Base-by-base conservation (phyloP, 2,797 vertebrate genomes). In the Centropyge bicolor region DNA sequence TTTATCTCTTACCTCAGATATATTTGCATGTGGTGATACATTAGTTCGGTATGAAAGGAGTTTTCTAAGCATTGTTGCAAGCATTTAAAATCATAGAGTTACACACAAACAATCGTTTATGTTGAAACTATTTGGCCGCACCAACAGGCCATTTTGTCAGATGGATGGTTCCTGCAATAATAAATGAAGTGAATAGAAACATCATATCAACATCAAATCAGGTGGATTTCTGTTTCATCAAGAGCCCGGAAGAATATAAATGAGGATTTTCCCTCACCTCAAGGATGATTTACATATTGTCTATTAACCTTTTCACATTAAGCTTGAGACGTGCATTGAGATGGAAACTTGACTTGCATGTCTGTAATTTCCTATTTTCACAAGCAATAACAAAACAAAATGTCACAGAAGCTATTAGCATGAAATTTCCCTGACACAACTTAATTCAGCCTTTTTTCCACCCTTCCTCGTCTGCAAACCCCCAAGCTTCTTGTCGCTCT, bases 251-350 rank as follows among this genome's bases (percentile, higher is more conserved):
- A 51, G 89, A 89, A 92, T 89, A 81, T 83, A 74, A 91, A 91
- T 88, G 66, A 80, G 59, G 38, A 12, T 60, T 84, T 88, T 70
- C 43, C 27, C n/a, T 74, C 80, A 84, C 82, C 70, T 83, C 14
- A 3, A 54, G 61, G 74, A 62, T 72, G 27, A 93, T 92, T 91
- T 85, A 89, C 88, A 91, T 92, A 89, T 91, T 92, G 81, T 90
- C 84, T 81, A 89, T 92, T 92, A 92, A 93, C 90, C 92, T 92
- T 91, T 89, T 83, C 77, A 89, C 85, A 91, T 92, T 86, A 91
- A 88, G 79, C 69, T 83, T 73, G 57, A 88, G 78, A 83, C 61
- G 83, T 22, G 82, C 76, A 77, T 49, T 84, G 78, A 84, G 68
- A 87, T 20, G 81, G 85, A 88, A 91, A 89, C 76, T 77, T 36